Evolutionary conservation across 1,140 invertebrate species (phyloP), one percentile per base, ranked within the genome.

Genomic region (Cylas formicarius): DNA sequence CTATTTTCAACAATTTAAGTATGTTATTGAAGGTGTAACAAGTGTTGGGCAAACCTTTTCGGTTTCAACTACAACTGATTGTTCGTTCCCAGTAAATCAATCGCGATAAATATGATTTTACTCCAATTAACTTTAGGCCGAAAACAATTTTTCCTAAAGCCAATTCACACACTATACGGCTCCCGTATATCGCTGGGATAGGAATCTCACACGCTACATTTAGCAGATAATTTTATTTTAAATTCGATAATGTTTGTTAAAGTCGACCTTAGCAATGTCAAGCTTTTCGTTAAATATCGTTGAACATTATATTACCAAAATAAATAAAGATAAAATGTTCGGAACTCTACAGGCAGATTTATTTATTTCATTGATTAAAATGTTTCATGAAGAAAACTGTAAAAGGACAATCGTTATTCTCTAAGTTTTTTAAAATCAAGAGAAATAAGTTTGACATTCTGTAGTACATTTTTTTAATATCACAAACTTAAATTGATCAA

Each of bases 191-290:
- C n/a, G n/a, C n/a, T n/a, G n/a, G n/a, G n/a, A n/a, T n/a, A 56
- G 51, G 53, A 39, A 51, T 31, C 46, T 48, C 50, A 53, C 55
- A 35, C 53, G 55, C 50, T 51, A 57, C 56, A 57, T 39, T 47
- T 56, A 57, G 50, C 53, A 48, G 43, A 48, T 57, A 49, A 40
- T 40, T 31, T 49, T 46, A 11, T 48, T 44, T 52, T 57, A 57
- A 57, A 57, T 57, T 57, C 56, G 56, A 57, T 56, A 53, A 51
- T 52, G 41, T 52, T 32, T 32, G 44, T 55, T 47, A 48, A 49
- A 55, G 13, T 31, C 50, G 47, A 57, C 52, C 52, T 53, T 53
- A 42, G 53, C 52, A 55, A 55, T 29, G 18, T 27, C 22, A 20
- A 46, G 32, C 27, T 42, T 33, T 48, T 48, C 49, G 28, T 31